Conservation (phyloP, 1,140 invertebrate species). For the Zelostemma sp. region DNA sequence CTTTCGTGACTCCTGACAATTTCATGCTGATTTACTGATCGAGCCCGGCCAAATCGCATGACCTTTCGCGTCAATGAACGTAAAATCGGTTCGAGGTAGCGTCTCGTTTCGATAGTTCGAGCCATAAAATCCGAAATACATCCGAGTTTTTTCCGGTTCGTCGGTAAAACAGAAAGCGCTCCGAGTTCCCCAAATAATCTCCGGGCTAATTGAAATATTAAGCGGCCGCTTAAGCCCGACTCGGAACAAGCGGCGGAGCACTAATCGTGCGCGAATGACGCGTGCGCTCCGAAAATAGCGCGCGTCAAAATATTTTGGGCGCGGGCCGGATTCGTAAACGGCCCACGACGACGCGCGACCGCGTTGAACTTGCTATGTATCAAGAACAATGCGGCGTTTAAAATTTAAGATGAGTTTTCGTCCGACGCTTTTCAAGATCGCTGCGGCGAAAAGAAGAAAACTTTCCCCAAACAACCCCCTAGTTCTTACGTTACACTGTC, state of each 20-base stretch:
- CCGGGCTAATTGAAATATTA: conserved; percentile 21
- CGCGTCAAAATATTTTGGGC: conserved; percentile 48
- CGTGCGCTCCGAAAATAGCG: conserved; percentile 42
- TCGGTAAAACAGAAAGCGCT: neutral
- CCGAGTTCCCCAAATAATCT: conserved; percentile 11
- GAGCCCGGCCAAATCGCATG: neutral
- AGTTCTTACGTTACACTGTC: neutral
- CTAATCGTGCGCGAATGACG: conserved; percentile 51
- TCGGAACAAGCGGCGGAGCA: conserved; percentile 10
- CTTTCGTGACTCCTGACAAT: neutral
- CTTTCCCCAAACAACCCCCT: conserved; percentile 6
- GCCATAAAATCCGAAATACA: too few species aligned
- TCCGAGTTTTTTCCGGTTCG: neutral
- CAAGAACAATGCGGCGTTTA: too few species aligned
- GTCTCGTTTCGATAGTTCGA: neutral
- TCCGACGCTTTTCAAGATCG: neutral
- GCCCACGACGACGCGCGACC: conserved; percentile 9
- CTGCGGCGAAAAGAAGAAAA: conserved; percentile 15
- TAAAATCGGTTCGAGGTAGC: too few species aligned
- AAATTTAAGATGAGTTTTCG: conserved; percentile 2
- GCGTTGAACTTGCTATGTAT: too few species aligned
- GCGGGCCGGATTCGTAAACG: conserved; percentile 34
- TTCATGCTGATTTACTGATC: conserved; percentile 1
- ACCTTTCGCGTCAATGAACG: neutral
- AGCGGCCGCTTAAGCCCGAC: conserved; percentile 11